These are phyloP conservation scores for Uria lomvia DNA, from an alignment of 2,113 vertebrate genomes.

Conservation along the genomic window DNA sequence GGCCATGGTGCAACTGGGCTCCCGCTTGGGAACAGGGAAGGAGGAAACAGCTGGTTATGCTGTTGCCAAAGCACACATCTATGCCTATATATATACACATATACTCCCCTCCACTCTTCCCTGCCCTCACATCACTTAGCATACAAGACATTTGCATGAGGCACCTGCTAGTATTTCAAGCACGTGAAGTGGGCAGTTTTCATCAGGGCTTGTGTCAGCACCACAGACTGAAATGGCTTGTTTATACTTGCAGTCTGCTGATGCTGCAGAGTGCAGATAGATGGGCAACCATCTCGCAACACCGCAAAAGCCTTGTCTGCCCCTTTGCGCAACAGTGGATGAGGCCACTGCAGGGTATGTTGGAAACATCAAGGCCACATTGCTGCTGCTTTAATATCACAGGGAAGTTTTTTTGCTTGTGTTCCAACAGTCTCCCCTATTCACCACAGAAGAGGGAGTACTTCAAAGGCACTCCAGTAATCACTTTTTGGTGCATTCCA, in stretches of 20 bases:
- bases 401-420: not conserved
- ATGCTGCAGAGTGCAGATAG: not conserved
- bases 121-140: not conserved
- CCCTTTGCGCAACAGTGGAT: not conserved
- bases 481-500: conserved; percentile 31
- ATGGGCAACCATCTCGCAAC: not conserved
- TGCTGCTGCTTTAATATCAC: not conserved
- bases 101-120: not conserved
- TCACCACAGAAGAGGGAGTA: not conserved
- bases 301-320: not conserved
- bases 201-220: not conserved
- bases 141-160: not conserved
- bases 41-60: not conserved
- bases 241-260: not conserved
- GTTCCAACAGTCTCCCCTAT: not conserved
- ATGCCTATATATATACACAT: no score
- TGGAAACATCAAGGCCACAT: not conserved
- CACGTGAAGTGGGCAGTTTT: not conserved
- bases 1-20: not conserved
- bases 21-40: not conserved
- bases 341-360: not conserved
- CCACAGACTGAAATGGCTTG: not conserved
- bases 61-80: not conserved
- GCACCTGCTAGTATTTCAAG: not conserved
- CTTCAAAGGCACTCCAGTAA: conserved; percentile 27